These are phyloP conservation scores for Meghimatium bilineatum DNA, from an alignment of 2,888 invertebrate genomes.

Conservation along the genomic window DNA sequence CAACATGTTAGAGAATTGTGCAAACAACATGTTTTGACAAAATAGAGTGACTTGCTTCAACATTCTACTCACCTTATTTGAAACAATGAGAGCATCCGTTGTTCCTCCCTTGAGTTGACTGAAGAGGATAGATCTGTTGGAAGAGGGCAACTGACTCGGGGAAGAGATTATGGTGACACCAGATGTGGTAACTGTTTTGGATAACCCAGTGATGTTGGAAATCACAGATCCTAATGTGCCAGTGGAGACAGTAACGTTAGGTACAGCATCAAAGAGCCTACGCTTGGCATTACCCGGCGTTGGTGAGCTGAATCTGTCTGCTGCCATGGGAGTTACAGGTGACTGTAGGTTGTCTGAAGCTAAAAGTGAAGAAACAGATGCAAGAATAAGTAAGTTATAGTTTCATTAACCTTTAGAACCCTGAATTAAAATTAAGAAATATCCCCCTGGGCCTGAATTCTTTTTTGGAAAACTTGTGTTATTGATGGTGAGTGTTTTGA, in stretches of 20 bases:
- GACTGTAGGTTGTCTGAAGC: constrained; percentile 65
- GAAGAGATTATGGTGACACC: constrained; percentile 32
- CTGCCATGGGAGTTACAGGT: constrained; percentile 69
- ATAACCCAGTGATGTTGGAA: not conserved
- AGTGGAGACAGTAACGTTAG: not conserved
- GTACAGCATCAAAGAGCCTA: constrained; percentile 70
- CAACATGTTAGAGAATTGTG: no score
- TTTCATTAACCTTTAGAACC: no score
- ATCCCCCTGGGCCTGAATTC: no score
- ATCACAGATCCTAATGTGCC: not conserved
- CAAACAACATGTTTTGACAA: no score
- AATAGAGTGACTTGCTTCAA: not conserved
- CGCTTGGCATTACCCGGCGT: constrained; percentile 76
- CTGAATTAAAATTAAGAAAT: no score
- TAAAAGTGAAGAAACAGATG: no score
- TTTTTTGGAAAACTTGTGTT: no score
- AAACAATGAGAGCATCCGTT: constrained; percentile 38
- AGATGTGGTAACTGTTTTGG: not conserved
- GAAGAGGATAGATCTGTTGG: constrained; percentile 39
- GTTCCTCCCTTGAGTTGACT: constrained; percentile 45
- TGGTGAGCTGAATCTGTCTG: constrained; percentile 74
- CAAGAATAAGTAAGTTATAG: no score
- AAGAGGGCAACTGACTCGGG: constrained; percentile 26
- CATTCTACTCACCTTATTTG: constrained; percentile 35
- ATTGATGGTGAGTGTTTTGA: no score